These are phyloP conservation scores for Bathynomus jamesi DNA, from an alignment of 1,140 invertebrate species.

Conservation along the genomic window DNA sequence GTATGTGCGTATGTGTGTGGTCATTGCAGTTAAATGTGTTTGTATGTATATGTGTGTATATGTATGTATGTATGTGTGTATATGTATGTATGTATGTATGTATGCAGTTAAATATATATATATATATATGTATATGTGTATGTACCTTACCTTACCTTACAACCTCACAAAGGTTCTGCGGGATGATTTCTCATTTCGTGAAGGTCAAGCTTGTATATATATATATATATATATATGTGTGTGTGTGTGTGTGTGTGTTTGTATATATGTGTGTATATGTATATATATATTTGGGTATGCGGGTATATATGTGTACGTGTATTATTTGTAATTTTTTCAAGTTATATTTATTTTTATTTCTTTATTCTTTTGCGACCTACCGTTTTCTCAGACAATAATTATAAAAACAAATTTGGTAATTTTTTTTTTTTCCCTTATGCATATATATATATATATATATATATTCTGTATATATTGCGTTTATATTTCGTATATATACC, in stretches of 20 bases:
- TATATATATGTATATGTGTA: constrained; percentile 9
- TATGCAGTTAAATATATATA: constrained; percentile 3
- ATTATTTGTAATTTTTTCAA: too few species aligned
- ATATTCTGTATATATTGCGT: not conserved
- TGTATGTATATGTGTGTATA: constrained; percentile 2
- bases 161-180: too few species aligned
- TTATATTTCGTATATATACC: too few species aligned
- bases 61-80: constrained; percentile 4
- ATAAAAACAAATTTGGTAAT: too few species aligned
- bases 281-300: constrained; percentile 2
- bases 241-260: not conserved
- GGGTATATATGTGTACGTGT: constrained; percentile 2
- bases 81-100: constrained; percentile 7
- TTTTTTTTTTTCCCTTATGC: too few species aligned
- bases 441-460: not conserved
- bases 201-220: too few species aligned
- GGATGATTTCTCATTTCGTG: too few species aligned
- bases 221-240: constrained; percentile 4
- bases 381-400: too few species aligned
- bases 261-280: constrained; percentile 4
- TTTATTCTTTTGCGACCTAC: too few species aligned
- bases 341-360: too few species aligned
- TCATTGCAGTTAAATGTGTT: not conserved
- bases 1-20: not conserved
- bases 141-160: too few species aligned